These are phyloP conservation scores for Crambe crambe DNA, from an alignment of 37 sponge, comb jelly and placozoan genomes.

Conservation along the genomic window DNA sequence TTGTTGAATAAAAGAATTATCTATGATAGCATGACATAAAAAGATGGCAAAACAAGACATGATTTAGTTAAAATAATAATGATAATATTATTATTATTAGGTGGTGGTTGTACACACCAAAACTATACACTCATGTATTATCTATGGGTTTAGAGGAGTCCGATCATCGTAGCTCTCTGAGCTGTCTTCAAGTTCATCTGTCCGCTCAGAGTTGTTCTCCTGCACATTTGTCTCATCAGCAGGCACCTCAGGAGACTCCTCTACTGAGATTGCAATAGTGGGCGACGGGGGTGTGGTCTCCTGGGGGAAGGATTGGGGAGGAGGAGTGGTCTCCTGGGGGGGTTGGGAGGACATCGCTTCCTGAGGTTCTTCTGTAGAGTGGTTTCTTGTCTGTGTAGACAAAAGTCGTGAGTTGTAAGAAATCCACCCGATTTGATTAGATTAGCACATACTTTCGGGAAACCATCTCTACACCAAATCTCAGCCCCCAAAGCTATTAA, in stretches of 20 bases:
- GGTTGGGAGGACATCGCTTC: not conserved
- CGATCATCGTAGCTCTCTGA: constrained; percentile 6
- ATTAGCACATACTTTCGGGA: too few relatives aligned
- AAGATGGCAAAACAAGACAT: too few relatives aligned
- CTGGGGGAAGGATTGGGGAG: too few relatives aligned
- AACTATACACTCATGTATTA: too few relatives aligned
- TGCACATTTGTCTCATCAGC: not conserved
- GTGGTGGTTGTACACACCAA: not conserved
- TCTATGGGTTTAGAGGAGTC: constrained; percentile 49
- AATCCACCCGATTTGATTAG: too few relatives aligned
- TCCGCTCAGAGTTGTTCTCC: not conserved
- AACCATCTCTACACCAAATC: too few relatives aligned
- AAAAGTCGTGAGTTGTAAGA: too few relatives aligned
- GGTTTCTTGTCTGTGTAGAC: too few relatives aligned
- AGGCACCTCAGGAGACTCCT: not conserved
- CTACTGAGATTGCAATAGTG: not conserved
- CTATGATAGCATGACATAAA: not conserved
- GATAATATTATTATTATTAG: not conserved
- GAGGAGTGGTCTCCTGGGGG: not conserved
- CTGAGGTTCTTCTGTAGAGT: too few relatives aligned
- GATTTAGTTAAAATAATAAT: not conserved
- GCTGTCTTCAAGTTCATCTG: not conserved
- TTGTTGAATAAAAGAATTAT: not conserved
- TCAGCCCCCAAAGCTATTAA: too few relatives aligned
- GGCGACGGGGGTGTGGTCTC: not conserved